These are phyloP conservation scores for Physeter macrocephalus DNA, from an alignment of 2,113 vertebrate genomes.

Conservation along the genomic window DNA sequence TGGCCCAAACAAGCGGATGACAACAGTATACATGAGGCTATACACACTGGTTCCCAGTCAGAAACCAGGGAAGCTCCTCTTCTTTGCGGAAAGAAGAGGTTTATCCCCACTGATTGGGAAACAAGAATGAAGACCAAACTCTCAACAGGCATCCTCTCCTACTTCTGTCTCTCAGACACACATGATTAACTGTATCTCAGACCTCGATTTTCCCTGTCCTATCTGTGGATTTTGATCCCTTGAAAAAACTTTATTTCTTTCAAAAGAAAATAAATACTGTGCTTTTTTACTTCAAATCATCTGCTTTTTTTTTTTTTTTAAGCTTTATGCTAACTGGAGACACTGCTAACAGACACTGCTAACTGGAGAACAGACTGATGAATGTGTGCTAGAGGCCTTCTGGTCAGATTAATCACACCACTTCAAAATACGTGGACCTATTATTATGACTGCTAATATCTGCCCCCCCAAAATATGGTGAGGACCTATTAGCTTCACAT, in stretches of 20 bases:
- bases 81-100: neutral
- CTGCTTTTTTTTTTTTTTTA: neutral
- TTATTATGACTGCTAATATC: neutral
- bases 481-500: neutral
- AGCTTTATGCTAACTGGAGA: neutral
- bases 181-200: neutral
- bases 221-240: neutral
- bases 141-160: fast-evolving
- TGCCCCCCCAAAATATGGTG: neutral
- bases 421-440: neutral
- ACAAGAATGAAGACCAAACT: neutral
- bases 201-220: neutral
- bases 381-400: neutral
- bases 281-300: neutral
- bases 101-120: neutral
- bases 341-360: no score
- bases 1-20: no score
- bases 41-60: neutral
- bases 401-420: neutral
- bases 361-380: neutral
- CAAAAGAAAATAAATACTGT: neutral
- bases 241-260: neutral
- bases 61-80: neutral
- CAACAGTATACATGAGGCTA: neutral
- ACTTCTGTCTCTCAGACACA: neutral